Base-by-base conservation (phyloP, 2,888 invertebrate species). In the Acleris sparsana region DNA sequence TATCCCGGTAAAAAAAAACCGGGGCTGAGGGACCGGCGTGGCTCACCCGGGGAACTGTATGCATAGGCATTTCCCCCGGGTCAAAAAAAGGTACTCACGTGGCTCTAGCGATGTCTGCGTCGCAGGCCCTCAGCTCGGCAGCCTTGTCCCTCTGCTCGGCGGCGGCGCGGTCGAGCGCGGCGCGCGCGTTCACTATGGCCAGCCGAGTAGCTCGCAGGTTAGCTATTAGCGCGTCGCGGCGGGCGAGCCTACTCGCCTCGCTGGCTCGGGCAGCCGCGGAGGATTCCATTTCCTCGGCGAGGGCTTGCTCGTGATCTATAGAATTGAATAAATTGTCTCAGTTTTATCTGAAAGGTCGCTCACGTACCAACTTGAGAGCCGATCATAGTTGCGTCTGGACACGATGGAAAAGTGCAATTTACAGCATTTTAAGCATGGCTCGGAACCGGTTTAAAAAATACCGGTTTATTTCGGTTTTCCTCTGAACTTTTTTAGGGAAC, bases 261-360 rank as follows among this genome's bases (percentile, higher is more conserved):
- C 82, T 83, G 1, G 82, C 84, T 0, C 84, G 80, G 0, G 84
- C 86, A 7, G 82, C 82, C 0, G 51, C 60, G 64, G 86, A 86
- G 29, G 67, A 75, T 62, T 80, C 83, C 69, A 87, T 86, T 4
- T 84, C 83, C 0, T 74, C 5, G 69, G 70, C 63, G 73, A 76
- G 71, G 78, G 81, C 11, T 79, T 86, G 67, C 22, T 71, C 67
- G 22, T 70, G 65, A 16, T 71, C 70, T 70, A 25, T 25, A 7
- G 68, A 9, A 22, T 22, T 6, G 7, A n/a, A 1, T 44, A 20
- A 62, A 22, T 11, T 33, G 44, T n/a, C 13, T 44, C 5, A 44
- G 44, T 5, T 0, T 0, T 44, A 2, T 1, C 0, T 25, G 7
- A 25, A 16, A 43, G 13, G 13, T 43, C 16, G 16, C 3, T 20